A percentile compares a stretch with the other conserved stretches of the same genome.
Evolutionary conservation across 35 echinoderm and acorn worm genomes (phyloP).

Genomic region (Heliocidaris tuberculata): DNA sequence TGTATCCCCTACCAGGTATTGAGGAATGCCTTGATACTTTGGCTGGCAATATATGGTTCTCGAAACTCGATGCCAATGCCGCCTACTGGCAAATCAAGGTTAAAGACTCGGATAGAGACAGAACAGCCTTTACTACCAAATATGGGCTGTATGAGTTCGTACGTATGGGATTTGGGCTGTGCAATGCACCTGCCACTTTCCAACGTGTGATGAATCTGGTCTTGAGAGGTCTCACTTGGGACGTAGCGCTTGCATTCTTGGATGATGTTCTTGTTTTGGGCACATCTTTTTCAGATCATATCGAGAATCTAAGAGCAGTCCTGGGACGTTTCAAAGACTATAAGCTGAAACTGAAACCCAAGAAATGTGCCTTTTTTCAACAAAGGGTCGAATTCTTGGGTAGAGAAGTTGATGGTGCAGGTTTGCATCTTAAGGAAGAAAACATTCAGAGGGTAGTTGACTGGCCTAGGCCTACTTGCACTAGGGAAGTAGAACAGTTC

Average conservation of each 20-base stretch:
- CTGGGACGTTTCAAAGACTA: conserved; percentile 28
- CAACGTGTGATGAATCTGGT: conserved; percentile 40
- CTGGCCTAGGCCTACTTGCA: conserved; percentile 38
- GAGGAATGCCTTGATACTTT: too few relatives aligned
- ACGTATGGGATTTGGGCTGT: too few relatives aligned
- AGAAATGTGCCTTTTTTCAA: conserved; percentile 33
- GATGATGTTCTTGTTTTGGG: conserved; percentile 63
- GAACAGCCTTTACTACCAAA: too few relatives aligned
- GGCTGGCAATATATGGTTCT: too few relatives aligned
- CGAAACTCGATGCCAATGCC: too few relatives aligned
- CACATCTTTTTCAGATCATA: not conserved
- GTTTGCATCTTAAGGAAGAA: not conserved
- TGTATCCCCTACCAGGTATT: too few relatives aligned
- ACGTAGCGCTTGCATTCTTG: conserved; percentile 58
- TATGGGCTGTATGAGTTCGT: too few relatives aligned
- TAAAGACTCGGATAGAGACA: too few relatives aligned
- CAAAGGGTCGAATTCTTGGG: conserved; percentile 53
- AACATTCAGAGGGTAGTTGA: conserved; percentile 16
- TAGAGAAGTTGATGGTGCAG: not conserved
- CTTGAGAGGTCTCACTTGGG: not conserved
- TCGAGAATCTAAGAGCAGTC: conserved; percentile 33
- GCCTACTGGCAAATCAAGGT: too few relatives aligned
- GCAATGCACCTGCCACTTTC: not conserved
- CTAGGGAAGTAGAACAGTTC: conserved; percentile 53
- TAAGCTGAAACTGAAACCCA: conserved; percentile 46